Percentiles rank a stretch among this genome's conserved stretches.
These are phyloP conservation scores for Aphelinus atriplicis DNA, from an alignment of 1,140 invertebrate species.

Conservation along the genomic window DNA sequence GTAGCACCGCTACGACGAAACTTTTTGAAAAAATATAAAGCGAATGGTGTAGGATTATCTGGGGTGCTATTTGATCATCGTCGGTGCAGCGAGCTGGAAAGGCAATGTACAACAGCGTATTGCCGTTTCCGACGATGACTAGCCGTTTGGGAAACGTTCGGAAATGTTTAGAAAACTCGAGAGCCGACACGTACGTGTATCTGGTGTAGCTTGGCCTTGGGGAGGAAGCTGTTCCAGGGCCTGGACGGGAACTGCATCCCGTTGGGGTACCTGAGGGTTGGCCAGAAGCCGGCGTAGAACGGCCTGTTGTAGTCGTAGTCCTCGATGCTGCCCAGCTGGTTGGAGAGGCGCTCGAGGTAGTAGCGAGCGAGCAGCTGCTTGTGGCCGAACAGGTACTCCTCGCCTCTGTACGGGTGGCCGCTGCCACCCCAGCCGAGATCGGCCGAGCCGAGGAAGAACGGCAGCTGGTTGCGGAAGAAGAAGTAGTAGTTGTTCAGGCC, in stretches of 20 bases:
- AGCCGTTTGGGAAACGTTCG: too few relatives aligned
- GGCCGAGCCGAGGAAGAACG: conserved; percentile 71
- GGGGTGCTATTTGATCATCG: too few relatives aligned
- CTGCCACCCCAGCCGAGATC: conserved; percentile 64
- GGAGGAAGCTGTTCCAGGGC: conserved; percentile 52
- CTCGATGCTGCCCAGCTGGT: conserved; percentile 70
- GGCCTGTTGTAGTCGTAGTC: conserved; percentile 69
- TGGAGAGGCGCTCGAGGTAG: conserved; percentile 73
- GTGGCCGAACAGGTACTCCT: conserved; percentile 69
- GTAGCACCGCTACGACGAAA: too few relatives aligned
- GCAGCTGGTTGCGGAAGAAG: conserved; percentile 73
- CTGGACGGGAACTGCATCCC: conserved; percentile 72
- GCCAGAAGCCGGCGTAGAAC: conserved; percentile 72
- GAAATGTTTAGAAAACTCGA: too few relatives aligned
- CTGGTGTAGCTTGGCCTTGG: conserved; percentile 55
- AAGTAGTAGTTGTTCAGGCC: conserved; percentile 77
- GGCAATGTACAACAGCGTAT: too few relatives aligned
- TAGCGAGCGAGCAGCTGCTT: conserved; percentile 73
- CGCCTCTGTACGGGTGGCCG: conserved; percentile 62
- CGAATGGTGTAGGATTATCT: too few relatives aligned
- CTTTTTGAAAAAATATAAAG: too few relatives aligned
- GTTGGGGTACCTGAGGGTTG: conserved; percentile 73
- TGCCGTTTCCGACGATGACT: too few relatives aligned
- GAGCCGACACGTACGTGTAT: conserved; percentile 47
- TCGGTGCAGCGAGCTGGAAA: too few relatives aligned